These are phyloP conservation scores for Reinhardtius hippoglossoides DNA, from an alignment of 2,113 vertebrate genomes.

Conservation along the genomic window DNA sequence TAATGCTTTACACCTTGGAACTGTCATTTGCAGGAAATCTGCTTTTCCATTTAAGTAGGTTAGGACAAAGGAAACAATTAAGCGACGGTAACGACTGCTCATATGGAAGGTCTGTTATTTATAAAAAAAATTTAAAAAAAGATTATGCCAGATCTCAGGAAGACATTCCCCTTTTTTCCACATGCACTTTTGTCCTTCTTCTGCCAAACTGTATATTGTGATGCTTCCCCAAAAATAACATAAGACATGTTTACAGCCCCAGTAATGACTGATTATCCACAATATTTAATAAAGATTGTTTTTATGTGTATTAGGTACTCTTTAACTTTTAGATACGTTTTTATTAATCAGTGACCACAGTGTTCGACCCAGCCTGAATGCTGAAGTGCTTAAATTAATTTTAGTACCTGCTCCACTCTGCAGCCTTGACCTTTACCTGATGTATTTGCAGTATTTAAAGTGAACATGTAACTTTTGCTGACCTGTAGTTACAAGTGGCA, in stretches of 20 bases:
- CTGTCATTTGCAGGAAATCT: conserved; percentile 34
- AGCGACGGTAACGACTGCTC: neutral
- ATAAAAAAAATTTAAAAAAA: too few species aligned
- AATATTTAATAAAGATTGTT: conserved; percentile 3
- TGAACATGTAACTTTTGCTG: too few species aligned
- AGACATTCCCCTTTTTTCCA: conserved; percentile 37
- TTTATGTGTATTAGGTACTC: conserved; percentile 16
- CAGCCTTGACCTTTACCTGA: neutral
- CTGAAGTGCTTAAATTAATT: conserved; percentile 29
- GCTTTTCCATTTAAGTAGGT: conserved; percentile 33
- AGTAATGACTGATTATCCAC: conserved; percentile 16
- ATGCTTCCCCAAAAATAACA: conserved; percentile 13
- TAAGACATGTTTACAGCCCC: conserved; percentile 51
- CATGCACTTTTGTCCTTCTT: conserved; percentile 48
- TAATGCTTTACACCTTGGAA: conserved; percentile 18
- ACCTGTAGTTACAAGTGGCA: too few species aligned
- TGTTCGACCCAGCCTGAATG: neutral
- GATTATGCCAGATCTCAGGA: neutral
- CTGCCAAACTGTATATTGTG: conserved; percentile 19
- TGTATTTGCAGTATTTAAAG: conserved; percentile 1
- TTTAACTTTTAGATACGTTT: conserved; percentile 16
- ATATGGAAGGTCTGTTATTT: too few species aligned
- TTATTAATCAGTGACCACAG: neutral
- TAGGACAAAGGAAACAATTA: conserved; percentile 29
- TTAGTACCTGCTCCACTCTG: neutral